Base-by-base conservation (phyloP, 2,888 invertebrate genomes). In the Phoenoteleia sp. region DNA sequence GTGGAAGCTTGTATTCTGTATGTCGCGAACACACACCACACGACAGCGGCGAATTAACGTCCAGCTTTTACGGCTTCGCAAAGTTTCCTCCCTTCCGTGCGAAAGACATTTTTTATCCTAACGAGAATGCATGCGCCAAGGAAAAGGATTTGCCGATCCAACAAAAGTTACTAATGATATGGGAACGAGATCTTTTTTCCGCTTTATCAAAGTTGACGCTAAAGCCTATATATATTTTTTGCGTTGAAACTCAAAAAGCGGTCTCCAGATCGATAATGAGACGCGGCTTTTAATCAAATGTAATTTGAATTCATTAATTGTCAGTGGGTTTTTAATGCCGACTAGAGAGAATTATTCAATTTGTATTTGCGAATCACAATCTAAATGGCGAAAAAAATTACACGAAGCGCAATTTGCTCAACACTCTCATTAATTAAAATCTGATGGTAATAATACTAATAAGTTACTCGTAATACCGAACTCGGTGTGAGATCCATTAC, bases 61-160 rank as follows among this genome's bases (percentile, higher is more conserved):
- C 81, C 74, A 75, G 75, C 74, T 81, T 81, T 81, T 81, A 75
- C 62, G 81, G 81, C 81, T 81, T 75, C 81, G 81, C 81, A 66
- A 81, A 75, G 52, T 75, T 81, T 49, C 47, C 81, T 58, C 17
- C 52, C 81, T 58, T 49, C 60, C 71, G 64, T 58, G 81, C 81
- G 54, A 67, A 60, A 81, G 67, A 81, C 67, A 75, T 81, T 81
- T 75, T 81, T 81, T 81, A 67, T 74, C 64, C 81, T 75, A 81
- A 81, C 81, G 75, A 81, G 81, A 81, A 75, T 75, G 60, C 81
- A 67, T 60, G 58, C 71, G 72, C 72, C 49, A 52, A 66, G 72
- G 47, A 80, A 81, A 67, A 67, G 81, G 81, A 75, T 67, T 72
- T 58, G 60, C 74, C 74, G 66, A 81, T 75, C 75, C 56, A 27